Conservation (phyloP, 2,888 invertebrate species). For the Smittia aterrima region DNA sequence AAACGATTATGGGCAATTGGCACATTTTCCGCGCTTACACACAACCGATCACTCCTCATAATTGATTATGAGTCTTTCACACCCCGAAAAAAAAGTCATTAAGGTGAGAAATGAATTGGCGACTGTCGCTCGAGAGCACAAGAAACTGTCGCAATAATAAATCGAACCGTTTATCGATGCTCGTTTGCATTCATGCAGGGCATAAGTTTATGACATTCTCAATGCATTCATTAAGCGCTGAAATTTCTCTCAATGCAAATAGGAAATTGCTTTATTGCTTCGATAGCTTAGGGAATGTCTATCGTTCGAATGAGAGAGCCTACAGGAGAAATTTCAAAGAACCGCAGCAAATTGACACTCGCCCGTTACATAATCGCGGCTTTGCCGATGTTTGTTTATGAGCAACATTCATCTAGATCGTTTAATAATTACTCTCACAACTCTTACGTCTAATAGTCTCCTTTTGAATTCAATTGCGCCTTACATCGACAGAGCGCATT, state of each 20-base stretch:
- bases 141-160: not conserved
- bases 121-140: not conserved
- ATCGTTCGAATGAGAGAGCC: too few relatives aligned
- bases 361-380: not conserved
- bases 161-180: not conserved
- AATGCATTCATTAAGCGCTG: not conserved
- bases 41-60: not conserved
- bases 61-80: not conserved
- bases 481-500: too few relatives aligned
- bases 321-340: too few relatives aligned
- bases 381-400: not conserved
- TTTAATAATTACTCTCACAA: slow-evolving; percentile 2
- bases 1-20: not conserved
- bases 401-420: not conserved
- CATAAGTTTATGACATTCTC: slow-evolving; percentile 1
- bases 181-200: not conserved
- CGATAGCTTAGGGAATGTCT: too few relatives aligned
- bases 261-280: too few relatives aligned
- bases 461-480: too few relatives aligned
- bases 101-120: not conserved
- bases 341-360: too few relatives aligned
- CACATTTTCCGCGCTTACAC: not conserved
- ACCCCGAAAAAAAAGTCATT: not conserved
- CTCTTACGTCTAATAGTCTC: not conserved
- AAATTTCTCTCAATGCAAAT: too few relatives aligned